Percentiles rank a stretch among this genome's conserved stretches.
phyloP scores from a whole-genome alignment of 2,797 vertebrate genomes.

The Perodicticus potto region DNA sequence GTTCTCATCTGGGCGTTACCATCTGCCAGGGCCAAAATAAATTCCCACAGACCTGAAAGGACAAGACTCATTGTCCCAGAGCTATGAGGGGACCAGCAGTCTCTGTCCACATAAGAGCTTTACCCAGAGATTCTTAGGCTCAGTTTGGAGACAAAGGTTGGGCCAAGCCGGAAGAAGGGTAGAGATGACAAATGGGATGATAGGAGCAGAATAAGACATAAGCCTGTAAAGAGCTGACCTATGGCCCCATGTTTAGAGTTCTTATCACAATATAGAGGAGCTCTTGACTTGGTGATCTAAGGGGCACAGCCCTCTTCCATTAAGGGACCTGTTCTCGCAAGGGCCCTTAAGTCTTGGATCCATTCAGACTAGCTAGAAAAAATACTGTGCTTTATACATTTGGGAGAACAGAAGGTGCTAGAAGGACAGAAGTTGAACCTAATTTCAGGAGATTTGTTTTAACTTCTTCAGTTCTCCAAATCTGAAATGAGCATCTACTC shows the following conservation, averaged over 20 bases:
- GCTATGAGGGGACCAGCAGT: not conserved
- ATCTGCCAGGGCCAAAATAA: not conserved
- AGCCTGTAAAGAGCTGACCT: not conserved
- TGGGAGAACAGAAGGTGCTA: not conserved
- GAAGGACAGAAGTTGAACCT: not conserved
- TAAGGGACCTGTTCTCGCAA: not conserved
- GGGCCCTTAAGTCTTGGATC: not conserved
- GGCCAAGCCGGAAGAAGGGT: not conserved
- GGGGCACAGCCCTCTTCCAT: too few relatives aligned
- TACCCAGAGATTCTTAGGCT: not conserved
- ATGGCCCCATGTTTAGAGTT: not conserved
- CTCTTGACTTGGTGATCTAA: not conserved
- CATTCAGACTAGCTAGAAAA: not conserved
- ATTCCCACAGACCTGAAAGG: not conserved
- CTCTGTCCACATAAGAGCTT: not conserved
- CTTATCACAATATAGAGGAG: not conserved
- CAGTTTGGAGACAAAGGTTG: not conserved
- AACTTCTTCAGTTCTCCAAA: not conserved
- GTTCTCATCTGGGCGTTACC: not conserved
- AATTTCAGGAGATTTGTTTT: not conserved
- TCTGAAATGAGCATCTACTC: conserved; percentile 2
- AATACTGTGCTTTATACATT: not conserved
- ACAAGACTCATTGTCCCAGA: not conserved
- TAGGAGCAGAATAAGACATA: not conserved
- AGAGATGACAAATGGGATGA: not conserved